Evolutionary conservation across 1,140 invertebrate genomes (phyloP).

Genomic region (Brachionus calyciflorus): DNA sequence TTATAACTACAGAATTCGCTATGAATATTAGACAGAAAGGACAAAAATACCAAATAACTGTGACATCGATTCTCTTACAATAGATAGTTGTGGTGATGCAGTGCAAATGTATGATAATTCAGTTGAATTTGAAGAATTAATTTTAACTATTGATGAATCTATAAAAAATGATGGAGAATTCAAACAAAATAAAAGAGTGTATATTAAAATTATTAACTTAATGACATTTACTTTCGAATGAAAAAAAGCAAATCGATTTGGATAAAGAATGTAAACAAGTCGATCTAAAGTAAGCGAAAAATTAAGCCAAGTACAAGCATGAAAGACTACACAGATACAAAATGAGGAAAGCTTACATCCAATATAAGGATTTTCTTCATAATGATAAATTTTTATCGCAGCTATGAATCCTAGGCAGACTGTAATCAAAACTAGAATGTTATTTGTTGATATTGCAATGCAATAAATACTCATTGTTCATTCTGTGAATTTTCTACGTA

Average conservation of each 20-base stretch:
- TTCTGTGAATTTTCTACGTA: neutral
- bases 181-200: neutral
- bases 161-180: neutral
- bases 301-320: neutral
- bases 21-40: neutral
- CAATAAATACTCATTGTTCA: neutral
- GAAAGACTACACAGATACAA: neutral
- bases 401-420: neutral
- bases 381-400: neutral
- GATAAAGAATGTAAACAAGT: neutral
- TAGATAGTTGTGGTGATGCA: neutral
- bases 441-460: neutral
- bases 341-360: neutral
- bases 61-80: neutral
- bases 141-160: too few species aligned
- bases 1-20: neutral
- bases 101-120: neutral
- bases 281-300: neutral
- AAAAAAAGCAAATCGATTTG: neutral
- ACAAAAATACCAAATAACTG: neutral
- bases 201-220: neutral
- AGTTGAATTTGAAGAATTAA: neutral
- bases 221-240: neutral
- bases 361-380: neutral
- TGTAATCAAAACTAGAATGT: neutral